Base-by-base conservation (phyloP, 2,797 vertebrate genomes). In the Phrynocephalus vlangalii region DNA sequence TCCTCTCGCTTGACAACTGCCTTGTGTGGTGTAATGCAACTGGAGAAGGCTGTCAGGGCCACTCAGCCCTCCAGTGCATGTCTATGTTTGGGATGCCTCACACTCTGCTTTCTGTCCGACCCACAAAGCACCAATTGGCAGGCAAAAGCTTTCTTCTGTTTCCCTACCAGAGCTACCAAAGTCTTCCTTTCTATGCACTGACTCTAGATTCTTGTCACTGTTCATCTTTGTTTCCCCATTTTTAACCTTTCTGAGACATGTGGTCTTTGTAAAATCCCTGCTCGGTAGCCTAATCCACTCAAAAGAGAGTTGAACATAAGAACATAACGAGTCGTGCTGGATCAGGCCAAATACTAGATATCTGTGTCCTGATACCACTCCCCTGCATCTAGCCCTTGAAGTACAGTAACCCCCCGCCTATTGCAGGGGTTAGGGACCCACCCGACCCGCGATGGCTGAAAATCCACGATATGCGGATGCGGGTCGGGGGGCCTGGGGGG, bases 211-310 rank as follows among this genome's bases (percentile, higher is more conserved):
- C 71, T 86, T 94, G 93, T 86, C 90, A 79, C 94, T 92, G 89
- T 93, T 91, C 91, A 92, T 86, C 91, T 95, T 92, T 94, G 93
- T 94, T 94, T 90, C 0, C 0, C 90, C 87, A 5, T 44, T 83
- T 94, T 96, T 95, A 95, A 94, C 94, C 95, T 94, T 93, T 93
- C 91, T 92, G 92, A 92, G 89, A 92, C 90, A 76, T 78, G 90
- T 79, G 2, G 89, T 83, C 88, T 78, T 91, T 91, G 91, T 91
- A 90, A 90, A 93, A 86, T 89, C 87, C 87, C 91, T 91, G 92
- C 48, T 93, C 91, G 76, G 82, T 94, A 93, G 95, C 94, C 94
- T 94, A 50, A 28, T 85, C 75, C 90, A 81, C 81, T 87, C 89
- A 88, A 87, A 63, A 94, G 93, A 93, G 38, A 44, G 38, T 5